Evolutionary conservation across 2,888 invertebrate species (phyloP).

Genomic region (Chalcosyrphus nemorum): DNA sequence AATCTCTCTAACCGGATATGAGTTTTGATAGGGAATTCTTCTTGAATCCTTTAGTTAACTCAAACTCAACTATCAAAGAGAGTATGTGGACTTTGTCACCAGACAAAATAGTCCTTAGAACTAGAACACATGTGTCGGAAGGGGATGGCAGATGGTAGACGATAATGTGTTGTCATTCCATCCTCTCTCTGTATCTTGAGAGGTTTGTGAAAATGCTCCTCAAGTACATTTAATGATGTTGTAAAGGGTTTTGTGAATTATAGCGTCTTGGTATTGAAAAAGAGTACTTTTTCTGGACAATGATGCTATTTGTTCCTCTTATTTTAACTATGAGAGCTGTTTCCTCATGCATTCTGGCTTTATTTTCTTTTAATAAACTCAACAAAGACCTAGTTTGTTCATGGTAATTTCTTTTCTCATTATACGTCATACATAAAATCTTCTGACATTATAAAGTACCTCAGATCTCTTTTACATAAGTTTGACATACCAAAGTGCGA

Average conservation of each 20-base stretch:
- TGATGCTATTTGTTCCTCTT: neutral
- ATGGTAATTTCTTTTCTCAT: neutral
- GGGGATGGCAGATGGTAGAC: neutral
- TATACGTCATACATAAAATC: neutral
- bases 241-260: neutral
- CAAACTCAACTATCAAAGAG: neutral
- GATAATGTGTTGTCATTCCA: neutral
- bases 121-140: too few species aligned
- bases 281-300: too few species aligned
- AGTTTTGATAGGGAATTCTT: neutral
- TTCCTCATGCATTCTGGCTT: too few species aligned
- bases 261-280: too few species aligned
- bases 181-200: neutral
- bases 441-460: neutral
- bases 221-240: neutral
- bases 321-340: too few species aligned
- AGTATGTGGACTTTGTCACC: neutral
- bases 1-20: neutral
- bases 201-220: neutral
- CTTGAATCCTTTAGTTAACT: neutral
- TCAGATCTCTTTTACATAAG: neutral
- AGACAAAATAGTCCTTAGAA: neutral
- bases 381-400: too few species aligned
- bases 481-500: neutral
- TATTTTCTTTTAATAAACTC: too few species aligned